Evolutionary conservation across 53 echinoderm and acorn worm genomes (phyloP).

Genomic region (Patiria pectinifera): DNA sequence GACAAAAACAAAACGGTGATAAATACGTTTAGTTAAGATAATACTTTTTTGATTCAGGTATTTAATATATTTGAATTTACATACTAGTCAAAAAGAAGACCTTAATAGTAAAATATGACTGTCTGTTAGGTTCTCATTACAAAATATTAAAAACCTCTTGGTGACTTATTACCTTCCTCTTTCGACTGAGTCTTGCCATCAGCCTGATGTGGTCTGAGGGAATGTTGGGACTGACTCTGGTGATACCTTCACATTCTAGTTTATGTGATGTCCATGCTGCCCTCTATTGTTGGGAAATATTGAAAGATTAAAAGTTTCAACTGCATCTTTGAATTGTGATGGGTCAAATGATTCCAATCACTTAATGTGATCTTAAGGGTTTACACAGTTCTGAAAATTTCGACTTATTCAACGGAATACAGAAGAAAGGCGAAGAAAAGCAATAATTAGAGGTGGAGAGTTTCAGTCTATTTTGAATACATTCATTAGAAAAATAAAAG

Average conservation of each 20-base stretch:
- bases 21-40: neutral
- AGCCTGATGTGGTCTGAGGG: slow-evolving; percentile 76
- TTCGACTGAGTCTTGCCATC: slow-evolving; percentile 68
- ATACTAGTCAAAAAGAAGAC: neutral
- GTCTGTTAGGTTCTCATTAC: neutral
- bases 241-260: slow-evolving; percentile 73
- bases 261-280: slow-evolving; percentile 82
- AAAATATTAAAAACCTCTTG: neutral
- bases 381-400: too few species aligned
- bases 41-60: too few species aligned
- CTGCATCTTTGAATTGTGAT: neutral
- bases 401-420: too few species aligned
- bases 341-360: too few species aligned
- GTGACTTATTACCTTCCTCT: slow-evolving; percentile 53
- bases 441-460: too few species aligned
- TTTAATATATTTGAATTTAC: too few species aligned
- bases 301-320: neutral
- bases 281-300: slow-evolving; percentile 55
- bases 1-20: neutral
- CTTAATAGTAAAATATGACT: neutral
- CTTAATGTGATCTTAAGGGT: too few species aligned
- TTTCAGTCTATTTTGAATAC: too few species aligned
- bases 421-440: too few species aligned
- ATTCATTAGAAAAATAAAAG: too few species aligned
- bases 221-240: slow-evolving; percentile 40